Evolutionary conservation across 35 echinoderm and acorn worm species (phyloP).

Genomic region (Heliocidaris tuberculata): DNA sequence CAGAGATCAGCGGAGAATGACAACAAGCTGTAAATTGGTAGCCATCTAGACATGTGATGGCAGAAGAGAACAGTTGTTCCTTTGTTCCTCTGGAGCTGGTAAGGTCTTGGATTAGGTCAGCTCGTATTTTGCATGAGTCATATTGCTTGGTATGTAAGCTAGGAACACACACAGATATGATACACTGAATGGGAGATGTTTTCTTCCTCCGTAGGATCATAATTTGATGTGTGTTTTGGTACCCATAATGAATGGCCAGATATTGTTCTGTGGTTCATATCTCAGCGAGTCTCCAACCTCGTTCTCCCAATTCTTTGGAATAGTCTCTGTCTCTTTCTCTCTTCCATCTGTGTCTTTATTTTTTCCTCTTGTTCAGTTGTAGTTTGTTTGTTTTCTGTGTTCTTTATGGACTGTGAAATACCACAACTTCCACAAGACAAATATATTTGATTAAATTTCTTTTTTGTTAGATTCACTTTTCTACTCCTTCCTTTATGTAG

Average conservation of each 20-base stretch:
- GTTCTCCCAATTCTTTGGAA: not conserved
- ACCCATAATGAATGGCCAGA: not conserved
- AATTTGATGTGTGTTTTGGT: not conserved
- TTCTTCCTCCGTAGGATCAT: not conserved
- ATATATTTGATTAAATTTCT: not conserved
- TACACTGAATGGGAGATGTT: not conserved
- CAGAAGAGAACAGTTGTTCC: not conserved
- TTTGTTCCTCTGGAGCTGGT: not conserved
- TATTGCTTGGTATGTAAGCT: conserved; percentile 17
- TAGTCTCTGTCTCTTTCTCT: not conserved
- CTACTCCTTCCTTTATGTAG: not conserved
- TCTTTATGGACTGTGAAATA: not conserved
- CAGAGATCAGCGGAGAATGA: not conserved
- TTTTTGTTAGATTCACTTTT: not conserved
- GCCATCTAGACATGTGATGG: not conserved
- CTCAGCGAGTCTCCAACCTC: not conserved
- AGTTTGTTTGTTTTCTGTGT: not conserved
- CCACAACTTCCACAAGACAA: not conserved
- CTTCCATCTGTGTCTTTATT: not conserved
- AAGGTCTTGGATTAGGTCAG: not conserved
- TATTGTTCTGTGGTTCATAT: not conserved
- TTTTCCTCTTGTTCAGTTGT: not conserved
- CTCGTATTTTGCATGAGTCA: not conserved
- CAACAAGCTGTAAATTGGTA: conserved; percentile 3
- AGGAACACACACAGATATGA: not conserved